Conservation (phyloP, 2,797 vertebrate species). For the Chaenodraco wilsoni region DNA sequence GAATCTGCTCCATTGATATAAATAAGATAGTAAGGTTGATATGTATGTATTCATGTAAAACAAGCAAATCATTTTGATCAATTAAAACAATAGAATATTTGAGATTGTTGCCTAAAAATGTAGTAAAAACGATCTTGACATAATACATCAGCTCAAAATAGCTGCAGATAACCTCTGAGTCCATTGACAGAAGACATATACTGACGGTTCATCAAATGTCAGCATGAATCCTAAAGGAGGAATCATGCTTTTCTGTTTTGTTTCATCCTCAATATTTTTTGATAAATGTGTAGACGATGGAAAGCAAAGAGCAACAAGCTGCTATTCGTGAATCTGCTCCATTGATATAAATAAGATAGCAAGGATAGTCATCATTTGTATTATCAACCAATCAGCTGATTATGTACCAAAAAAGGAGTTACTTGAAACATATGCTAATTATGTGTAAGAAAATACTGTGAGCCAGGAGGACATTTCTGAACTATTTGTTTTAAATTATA, state of each 20-base stretch:
- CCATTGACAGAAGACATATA: conserved; percentile 46
- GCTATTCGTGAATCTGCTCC: neutral
- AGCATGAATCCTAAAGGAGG: neutral
- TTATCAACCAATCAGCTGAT: neutral
- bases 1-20: neutral
- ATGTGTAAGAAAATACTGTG: neutral
- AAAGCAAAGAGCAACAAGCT: neutral
- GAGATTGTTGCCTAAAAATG: no score
- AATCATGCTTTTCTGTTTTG: neutral
- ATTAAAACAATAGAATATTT: no score
- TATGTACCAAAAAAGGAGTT: neutral
- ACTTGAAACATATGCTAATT: neutral
- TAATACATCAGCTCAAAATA: no score
- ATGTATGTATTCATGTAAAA: no score
- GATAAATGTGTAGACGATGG: neutral
- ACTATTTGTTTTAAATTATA: no score
- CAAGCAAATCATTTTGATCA: no score
- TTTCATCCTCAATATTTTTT: neutral
- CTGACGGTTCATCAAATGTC: neutral
- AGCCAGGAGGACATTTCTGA: neutral
- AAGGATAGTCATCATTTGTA: neutral
- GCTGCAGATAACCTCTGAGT: neutral
- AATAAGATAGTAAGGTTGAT: neutral
- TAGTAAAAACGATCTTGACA: no score
- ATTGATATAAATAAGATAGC: neutral